Base-by-base conservation (phyloP, 2,797 vertebrate genomes). In the Notolepis coatsorum region DNA sequence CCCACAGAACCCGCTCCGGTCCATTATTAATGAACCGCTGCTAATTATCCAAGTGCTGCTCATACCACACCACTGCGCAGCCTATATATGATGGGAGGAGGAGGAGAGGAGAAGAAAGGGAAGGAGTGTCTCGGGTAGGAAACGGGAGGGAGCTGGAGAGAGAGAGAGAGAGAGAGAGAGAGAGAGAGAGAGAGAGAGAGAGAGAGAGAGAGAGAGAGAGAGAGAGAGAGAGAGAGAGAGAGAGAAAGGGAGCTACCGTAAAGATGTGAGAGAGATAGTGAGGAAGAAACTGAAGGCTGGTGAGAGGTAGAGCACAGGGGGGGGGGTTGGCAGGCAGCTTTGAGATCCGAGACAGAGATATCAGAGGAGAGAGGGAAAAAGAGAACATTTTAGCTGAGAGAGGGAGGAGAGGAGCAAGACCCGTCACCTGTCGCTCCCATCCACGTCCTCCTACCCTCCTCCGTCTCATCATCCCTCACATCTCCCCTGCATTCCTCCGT, bases 21-120 rank as follows among this genome's bases (percentile, higher is more conserved):
- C 91, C 83, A 93, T 91, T 90, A 92, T 93, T 91, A 88, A 93
- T 91, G 81, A 87, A 80, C 80, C 21, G 49, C 73, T 71, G 86
- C 86, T 92, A 92, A 93, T 93, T 90, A 92, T 85, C 86, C 72
- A 13, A 80, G 82, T 49, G 1, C 58, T 48, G 70, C 79, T 60
- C n/a, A n/a, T n/a, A n/a, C 69, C 65, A 38, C 63, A 59, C 75
- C 54, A 71, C n/a, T 28, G 63, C 73, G 50, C 62, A 54, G 60
- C 78, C 84, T 76, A 80, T 77, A 76, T 84, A 83, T 37, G 73
- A 48, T 52, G 59, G 12, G 41, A 71, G 59, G 41, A 64, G 47
- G 62, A 65, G 65, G 28, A 46, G 24, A 25, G 59, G 4, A 23
- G 23, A 4, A n/a, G 13, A 39, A 12, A 42, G 39, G 8, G 39